Evolutionary conservation across 2,888 invertebrate species (phyloP).

Genomic region (Cloeon dipterum): DNA sequence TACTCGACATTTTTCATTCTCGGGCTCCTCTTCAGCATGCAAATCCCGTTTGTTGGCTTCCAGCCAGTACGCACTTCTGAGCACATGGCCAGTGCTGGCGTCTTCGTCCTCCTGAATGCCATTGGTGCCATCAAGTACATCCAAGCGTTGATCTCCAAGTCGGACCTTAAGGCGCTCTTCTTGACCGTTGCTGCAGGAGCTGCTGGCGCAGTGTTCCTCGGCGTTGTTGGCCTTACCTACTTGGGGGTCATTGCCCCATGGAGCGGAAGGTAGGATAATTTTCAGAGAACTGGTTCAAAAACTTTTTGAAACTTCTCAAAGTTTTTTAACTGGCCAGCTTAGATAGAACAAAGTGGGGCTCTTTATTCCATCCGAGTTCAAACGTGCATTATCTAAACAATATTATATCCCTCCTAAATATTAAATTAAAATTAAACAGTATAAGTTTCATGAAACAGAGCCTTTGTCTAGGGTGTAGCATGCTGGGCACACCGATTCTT

Average conservation of each 20-base stretch:
- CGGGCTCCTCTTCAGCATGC: constrained; percentile 91
- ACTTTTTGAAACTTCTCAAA: no score
- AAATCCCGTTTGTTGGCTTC: constrained; percentile 88
- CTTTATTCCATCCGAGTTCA: no score
- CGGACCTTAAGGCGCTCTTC: constrained; percentile 67
- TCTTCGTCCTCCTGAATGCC: constrained; percentile 82
- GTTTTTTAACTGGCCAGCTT: no score
- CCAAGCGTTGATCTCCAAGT: constrained; percentile 63
- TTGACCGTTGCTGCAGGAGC: constrained; percentile 56
- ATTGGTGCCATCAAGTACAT: constrained; percentile 69
- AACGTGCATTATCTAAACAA: no score
- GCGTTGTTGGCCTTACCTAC: constrained; percentile 77
- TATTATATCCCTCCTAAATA: no score
- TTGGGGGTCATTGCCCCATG: constrained; percentile 89
- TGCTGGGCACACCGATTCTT: no score
- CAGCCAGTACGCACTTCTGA: constrained; percentile 97
- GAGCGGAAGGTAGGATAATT: constrained; percentile 45
- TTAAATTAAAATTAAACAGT: no score
- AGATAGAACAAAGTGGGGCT: no score
- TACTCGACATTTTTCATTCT: constrained; percentile 94
- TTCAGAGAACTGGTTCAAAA: not conserved
- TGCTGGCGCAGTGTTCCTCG: constrained; percentile 56
- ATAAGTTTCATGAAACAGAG: no score
- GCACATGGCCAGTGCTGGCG: constrained; percentile 98
- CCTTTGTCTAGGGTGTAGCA: no score